These are phyloP conservation scores for Haliclystus octoradiatus DNA, from an alignment of 30 jellyfish, hydroid and myxozoan genomes.

Conservation along the genomic window DNA sequence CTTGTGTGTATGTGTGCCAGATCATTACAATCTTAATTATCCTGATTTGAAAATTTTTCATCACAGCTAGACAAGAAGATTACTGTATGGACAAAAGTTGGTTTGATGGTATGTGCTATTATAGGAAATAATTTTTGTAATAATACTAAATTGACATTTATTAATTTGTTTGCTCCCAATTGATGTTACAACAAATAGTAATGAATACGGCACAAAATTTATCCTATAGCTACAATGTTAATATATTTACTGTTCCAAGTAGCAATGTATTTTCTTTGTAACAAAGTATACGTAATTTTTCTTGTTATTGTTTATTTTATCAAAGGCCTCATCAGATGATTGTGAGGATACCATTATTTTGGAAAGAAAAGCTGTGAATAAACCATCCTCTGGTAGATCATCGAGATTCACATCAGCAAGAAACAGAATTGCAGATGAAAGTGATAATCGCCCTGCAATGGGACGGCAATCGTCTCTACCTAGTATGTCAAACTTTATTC, in stretches of 20 bases:
- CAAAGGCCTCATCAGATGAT: neutral
- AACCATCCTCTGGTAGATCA: neutral
- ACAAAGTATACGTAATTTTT: too few relatives aligned
- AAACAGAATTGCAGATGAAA: neutral
- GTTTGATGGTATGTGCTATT: neutral
- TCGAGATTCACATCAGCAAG: neutral
- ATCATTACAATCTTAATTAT: neutral
- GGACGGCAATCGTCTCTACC: neutral
- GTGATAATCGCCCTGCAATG: neutral
- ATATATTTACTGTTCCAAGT: too few relatives aligned
- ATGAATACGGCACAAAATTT: too few relatives aligned
- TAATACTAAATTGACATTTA: neutral
- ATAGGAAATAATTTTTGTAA: too few relatives aligned
- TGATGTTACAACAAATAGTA: too few relatives aligned
- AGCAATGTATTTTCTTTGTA: too few relatives aligned
- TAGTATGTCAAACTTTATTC: too few relatives aligned
- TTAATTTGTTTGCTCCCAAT: neutral
- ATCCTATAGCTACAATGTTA: too few relatives aligned
- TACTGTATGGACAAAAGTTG: neutral
- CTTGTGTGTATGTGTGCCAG: too few relatives aligned
- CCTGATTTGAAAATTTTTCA: neutral
- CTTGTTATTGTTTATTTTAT: neutral
- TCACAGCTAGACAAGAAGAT: neutral
- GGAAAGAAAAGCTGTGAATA: neutral
- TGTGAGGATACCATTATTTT: neutral